phyloP scores from a whole-genome alignment of 2,113 vertebrate genomes.

The Smithornis capensis region DNA sequence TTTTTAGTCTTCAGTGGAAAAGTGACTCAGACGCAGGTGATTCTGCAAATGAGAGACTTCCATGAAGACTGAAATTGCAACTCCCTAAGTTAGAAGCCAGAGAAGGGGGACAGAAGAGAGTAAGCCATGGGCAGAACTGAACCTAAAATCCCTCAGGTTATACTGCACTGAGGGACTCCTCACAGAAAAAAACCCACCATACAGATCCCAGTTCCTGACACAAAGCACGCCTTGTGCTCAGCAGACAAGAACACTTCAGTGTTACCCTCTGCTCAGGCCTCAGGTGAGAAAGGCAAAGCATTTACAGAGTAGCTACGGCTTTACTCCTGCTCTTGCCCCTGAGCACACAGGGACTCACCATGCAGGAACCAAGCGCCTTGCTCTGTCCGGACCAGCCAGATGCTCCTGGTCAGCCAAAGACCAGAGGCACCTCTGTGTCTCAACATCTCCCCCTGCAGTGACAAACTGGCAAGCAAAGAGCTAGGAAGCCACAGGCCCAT shows the following conservation, averaged over 20 bases:
- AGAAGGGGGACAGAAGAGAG: not conserved
- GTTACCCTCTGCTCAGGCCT: not conserved
- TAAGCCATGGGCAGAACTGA: not conserved
- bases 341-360: not conserved
- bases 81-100: not conserved
- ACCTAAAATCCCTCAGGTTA: not conserved
- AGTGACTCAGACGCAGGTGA: not conserved
- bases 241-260: not conserved
- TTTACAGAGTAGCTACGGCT: not conserved
- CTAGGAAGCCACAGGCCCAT: not conserved
- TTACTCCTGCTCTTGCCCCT: not conserved
- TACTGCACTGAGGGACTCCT: not conserved
- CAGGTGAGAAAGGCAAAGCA: not conserved
- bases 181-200: not conserved
- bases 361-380: rapidly evolving
- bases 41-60: not conserved
- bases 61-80: not conserved
- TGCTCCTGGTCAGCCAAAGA: not conserved
- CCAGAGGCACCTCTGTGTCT: not conserved
- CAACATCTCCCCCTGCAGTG: not conserved
- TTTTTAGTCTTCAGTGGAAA: not conserved
- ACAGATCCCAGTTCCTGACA: not conserved
- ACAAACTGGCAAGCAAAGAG: not conserved
- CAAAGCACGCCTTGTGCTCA: not conserved
- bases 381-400: not conserved